A percentile compares a stretch with the other conserved stretches of the same genome.
phyloP scores from a whole-genome alignment of 1,140 invertebrate species.

The Coelopa frigida region DNA sequence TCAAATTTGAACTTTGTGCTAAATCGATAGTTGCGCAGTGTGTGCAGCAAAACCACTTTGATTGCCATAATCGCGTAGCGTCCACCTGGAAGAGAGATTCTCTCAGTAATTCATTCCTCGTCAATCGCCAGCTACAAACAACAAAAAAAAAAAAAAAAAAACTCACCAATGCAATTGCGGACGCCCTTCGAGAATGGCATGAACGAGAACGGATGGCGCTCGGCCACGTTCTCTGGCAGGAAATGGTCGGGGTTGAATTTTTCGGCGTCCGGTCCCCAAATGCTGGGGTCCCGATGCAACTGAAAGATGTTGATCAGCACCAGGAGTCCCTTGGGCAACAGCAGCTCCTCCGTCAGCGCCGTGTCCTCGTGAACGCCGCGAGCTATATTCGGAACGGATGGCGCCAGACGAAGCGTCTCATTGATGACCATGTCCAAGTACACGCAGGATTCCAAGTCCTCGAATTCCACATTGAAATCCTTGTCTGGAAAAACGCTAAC shows the following conservation, averaged over 20 bases:
- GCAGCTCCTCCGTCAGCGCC: neutral
- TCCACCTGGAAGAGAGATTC: slow-evolving; percentile 5
- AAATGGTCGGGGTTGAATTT: slow-evolving; percentile 56
- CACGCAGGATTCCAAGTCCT: slow-evolving; percentile 7
- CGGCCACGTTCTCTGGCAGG: slow-evolving; percentile 36
- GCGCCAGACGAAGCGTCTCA: slow-evolving; percentile 18
- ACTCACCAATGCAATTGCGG: slow-evolving; percentile 50
- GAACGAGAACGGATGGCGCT: slow-evolving; percentile 44
- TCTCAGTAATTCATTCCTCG: neutral
- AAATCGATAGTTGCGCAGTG: slow-evolving; percentile 9
- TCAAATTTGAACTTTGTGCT: slow-evolving; percentile 6
- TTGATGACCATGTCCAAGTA: slow-evolving; percentile 18
- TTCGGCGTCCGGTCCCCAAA: slow-evolving; percentile 49
- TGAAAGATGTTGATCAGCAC: slow-evolving; percentile 15
- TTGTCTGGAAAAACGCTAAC: slow-evolving; percentile 4
- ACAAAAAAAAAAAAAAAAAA: neutral
- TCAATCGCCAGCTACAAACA: too few relatives aligned
- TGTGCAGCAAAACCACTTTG: slow-evolving; percentile 6
- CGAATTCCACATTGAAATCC: neutral
- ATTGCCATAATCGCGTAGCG: slow-evolving; percentile 8
- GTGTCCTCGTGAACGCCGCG: slow-evolving; percentile 6
- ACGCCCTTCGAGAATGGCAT: slow-evolving; percentile 53
- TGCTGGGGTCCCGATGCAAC: slow-evolving; percentile 27
- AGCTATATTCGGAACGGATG: slow-evolving; percentile 14
- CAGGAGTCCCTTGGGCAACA: slow-evolving; percentile 12